Evolutionary conservation across 2,797 vertebrate species (phyloP).

Genomic region (Aphelocoma californica): DNA sequence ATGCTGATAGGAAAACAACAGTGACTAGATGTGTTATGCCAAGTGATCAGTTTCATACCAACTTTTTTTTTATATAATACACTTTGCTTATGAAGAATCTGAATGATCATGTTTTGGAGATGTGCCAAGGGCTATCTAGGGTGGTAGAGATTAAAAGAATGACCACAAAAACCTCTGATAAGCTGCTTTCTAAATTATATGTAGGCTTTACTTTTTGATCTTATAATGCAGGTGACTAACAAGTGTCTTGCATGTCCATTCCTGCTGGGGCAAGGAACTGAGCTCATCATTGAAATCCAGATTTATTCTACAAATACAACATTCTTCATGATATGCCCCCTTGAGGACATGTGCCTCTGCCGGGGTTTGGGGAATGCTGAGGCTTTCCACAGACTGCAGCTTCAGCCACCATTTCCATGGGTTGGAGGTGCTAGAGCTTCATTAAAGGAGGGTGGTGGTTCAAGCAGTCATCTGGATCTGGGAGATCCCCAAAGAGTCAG

Average conservation of each 20-base stretch:
- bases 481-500: not conserved
- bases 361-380: not conserved
- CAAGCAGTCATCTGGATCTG: not conserved
- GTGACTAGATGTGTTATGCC: not conserved
- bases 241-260: not conserved
- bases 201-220: not conserved
- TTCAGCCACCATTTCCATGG: not conserved
- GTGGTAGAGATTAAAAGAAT: not conserved
- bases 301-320: not conserved
- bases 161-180: not conserved
- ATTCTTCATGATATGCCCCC: not conserved
- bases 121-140: not conserved
- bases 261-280: not conserved
- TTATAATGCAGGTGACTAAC: not conserved
- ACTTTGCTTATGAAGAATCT: not conserved
- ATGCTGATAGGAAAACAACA: not conserved
- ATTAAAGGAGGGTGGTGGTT: not conserved
- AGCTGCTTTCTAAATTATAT: not conserved
- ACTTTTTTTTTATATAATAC: not conserved
- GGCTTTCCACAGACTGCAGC: not conserved
- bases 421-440: not conserved
- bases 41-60: not conserved
- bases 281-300: not conserved
- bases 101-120: not conserved
- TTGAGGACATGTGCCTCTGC: not conserved